Conservation (phyloP, 2,888 invertebrate genomes). For the Tetheella fluctuosa region DNA sequence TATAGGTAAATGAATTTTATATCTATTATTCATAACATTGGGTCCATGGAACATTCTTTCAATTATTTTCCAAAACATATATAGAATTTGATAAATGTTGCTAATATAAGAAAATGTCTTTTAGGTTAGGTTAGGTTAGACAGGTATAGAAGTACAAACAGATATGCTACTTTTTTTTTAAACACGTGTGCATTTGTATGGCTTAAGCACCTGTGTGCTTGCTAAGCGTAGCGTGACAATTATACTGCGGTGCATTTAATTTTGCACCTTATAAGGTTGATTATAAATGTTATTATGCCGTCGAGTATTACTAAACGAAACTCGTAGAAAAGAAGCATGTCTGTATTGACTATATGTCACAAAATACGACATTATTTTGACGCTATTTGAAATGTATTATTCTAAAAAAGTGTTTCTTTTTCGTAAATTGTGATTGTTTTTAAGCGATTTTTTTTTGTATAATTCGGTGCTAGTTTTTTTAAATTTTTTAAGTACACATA, state of each 20-base stretch:
- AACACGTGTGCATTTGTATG: no score
- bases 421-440: constrained; percentile 14
- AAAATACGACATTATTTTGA: background rate
- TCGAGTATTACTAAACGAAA: no score
- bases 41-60: background rate
- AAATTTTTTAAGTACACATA: constrained; percentile 37
- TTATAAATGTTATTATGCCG: no score
- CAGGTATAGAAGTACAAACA: background rate
- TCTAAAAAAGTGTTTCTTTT: background rate
- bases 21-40: background rate
- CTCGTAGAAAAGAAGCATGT: background rate
- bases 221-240: no score
- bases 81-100: background rate
- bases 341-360: background rate
- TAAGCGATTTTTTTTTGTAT: constrained; percentile 37
- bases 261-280: no score
- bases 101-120: background rate
- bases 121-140: background rate
- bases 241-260: no score
- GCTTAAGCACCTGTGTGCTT: no score
- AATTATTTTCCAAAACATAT: constrained; percentile 5
- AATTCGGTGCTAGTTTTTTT: constrained; percentile 47
- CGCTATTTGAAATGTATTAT: background rate
- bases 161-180: background rate
- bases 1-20: background rate